A percentile compares a stretch with the other conserved stretches of the same genome.
These are phyloP conservation scores for Pegea sp. DNA, from an alignment of 23 tunicate genomes.

Conservation along the genomic window DNA sequence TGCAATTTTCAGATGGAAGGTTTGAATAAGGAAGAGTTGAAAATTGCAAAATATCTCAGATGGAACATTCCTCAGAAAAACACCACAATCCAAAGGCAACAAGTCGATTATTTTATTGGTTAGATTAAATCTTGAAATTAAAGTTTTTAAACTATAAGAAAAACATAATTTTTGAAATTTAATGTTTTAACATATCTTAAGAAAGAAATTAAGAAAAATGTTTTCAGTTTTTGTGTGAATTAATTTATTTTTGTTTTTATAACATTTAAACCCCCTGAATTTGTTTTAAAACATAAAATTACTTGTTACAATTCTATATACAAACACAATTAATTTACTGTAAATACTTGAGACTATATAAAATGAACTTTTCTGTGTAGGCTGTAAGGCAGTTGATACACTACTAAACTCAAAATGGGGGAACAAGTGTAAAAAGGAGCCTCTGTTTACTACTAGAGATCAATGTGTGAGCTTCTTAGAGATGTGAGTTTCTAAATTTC, in stretches of 20 bases:
- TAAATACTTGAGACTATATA: too few species aligned
- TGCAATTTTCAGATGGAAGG: too few species aligned
- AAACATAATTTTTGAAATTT: too few species aligned
- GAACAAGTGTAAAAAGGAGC: constrained; percentile 12
- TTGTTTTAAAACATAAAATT: not conserved
- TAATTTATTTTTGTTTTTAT: too few species aligned
- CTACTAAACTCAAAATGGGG: constrained; percentile 69
- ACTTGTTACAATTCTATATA: not conserved
- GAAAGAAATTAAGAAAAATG: too few species aligned
- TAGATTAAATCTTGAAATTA: constrained; percentile 1
- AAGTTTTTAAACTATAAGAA: not conserved
- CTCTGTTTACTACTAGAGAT: constrained; percentile 16
- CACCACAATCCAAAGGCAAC: constrained; percentile 40
- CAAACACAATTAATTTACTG: not conserved
- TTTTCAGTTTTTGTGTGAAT: too few species aligned
- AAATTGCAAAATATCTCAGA: constrained; percentile 56
- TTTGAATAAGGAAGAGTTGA: constrained; percentile 56
- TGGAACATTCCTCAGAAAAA: constrained; percentile 61
- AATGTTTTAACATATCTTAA: too few species aligned
- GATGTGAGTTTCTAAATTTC: constrained; percentile 16
- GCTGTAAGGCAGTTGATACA: constrained; percentile 82
- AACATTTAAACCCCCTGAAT: too few species aligned
- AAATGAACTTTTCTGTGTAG: too few species aligned
- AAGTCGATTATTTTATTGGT: constrained; percentile 78
- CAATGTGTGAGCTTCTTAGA: constrained; percentile 41